phyloP scores from a whole-genome alignment of 2,888 invertebrate species.

The Pristionchus exspectatus region DNA sequence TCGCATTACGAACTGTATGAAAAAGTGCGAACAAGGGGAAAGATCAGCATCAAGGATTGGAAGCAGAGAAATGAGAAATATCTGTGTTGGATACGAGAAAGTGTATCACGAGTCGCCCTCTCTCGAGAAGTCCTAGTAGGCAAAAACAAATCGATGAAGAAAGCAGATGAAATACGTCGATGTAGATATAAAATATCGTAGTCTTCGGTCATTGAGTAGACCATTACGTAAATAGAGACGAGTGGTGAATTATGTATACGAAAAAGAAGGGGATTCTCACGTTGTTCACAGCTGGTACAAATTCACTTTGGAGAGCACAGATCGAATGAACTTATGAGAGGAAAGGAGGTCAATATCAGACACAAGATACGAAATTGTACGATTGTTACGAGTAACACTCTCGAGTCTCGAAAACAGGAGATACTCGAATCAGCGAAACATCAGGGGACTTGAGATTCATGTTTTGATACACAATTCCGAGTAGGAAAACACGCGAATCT shows the following conservation, averaged over 20 bases:
- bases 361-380: not conserved
- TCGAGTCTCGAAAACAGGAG: not conserved
- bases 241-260: not conserved
- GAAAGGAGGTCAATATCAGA: not conserved
- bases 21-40: not conserved
- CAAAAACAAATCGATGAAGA: not conserved
- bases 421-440: not conserved
- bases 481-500: no score
- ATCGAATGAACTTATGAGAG: not conserved
- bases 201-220: not conserved
- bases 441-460: not conserved
- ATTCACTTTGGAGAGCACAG: not conserved
- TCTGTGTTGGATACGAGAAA: not conserved
- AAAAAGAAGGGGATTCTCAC: not conserved
- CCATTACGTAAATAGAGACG: not conserved
- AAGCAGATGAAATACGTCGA: not conserved
- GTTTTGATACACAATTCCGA: not conserved
- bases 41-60: not conserved
- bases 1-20: no score
- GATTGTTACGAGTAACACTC: not conserved
- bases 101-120: not conserved
- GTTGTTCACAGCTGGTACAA: not conserved
- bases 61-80: not conserved
- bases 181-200: not conserved
- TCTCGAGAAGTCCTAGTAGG: not conserved